Percentiles rank a stretch among this genome's conserved stretches.
These are phyloP conservation scores for Anarhynchus alexandrinus DNA, from an alignment of 2,113 vertebrate species.

Conservation along the genomic window DNA sequence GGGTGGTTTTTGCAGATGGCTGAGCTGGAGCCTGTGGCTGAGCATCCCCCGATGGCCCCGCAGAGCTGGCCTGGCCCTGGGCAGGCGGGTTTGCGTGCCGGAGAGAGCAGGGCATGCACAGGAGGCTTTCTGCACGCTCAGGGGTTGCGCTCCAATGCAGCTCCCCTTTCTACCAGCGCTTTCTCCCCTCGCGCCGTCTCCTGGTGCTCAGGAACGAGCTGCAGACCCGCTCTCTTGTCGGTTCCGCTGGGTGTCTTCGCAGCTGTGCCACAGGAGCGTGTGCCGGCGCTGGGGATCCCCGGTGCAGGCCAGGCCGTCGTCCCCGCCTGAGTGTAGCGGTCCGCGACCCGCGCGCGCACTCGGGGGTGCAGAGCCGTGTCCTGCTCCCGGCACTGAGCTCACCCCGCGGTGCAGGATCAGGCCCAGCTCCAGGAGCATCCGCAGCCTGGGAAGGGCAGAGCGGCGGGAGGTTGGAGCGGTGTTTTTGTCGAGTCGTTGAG, in stretches of 20 bases:
- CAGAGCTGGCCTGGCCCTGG: background rate
- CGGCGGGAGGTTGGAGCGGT: background rate
- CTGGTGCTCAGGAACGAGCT: background rate
- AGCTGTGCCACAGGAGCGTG: fast-evolving
- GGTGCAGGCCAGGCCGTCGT: background rate
- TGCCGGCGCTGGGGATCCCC: background rate
- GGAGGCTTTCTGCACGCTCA: fast-evolving
- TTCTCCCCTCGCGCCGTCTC: background rate
- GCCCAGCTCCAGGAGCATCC: no score
- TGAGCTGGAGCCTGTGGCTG: background rate
- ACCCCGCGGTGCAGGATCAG: background rate
- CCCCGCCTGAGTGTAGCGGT: background rate
- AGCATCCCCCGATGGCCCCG: background rate
- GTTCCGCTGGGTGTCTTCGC: background rate
- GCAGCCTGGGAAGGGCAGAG: no score
- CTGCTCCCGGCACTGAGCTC: background rate
- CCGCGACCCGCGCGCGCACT: background rate
- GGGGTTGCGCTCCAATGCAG: background rate
- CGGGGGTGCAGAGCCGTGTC: background rate
- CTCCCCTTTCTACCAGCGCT: background rate
- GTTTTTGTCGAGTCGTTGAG: background rate
- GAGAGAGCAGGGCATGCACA: fast-evolving
- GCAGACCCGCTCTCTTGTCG: fast-evolving
- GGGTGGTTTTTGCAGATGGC: background rate
- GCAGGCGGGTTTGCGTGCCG: background rate